Conservation (phyloP, 2,113 vertebrate species). For the Vireo altiloquus region DNA sequence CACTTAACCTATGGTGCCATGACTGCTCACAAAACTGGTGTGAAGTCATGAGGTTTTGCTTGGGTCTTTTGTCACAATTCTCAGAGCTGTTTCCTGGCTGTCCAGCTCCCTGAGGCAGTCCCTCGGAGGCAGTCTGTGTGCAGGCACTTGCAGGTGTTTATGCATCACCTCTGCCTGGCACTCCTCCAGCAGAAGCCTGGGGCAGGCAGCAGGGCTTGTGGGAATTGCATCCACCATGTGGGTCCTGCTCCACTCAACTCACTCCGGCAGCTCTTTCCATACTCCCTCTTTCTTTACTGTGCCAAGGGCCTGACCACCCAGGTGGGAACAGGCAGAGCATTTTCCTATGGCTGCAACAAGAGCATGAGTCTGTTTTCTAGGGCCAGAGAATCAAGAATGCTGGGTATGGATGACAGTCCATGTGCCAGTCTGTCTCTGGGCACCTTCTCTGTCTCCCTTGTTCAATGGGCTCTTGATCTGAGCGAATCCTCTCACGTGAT, state of each 20-base stretch:
- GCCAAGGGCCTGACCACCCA: background rate
- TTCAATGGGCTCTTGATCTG: background rate
- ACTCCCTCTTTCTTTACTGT: accelerated
- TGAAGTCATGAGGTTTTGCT: background rate
- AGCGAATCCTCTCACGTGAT: background rate
- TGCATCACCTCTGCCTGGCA: background rate
- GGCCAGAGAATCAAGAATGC: background rate
- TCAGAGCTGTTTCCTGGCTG: background rate
- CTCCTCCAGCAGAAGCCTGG: accelerated
- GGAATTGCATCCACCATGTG: accelerated
- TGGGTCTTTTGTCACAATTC: background rate
- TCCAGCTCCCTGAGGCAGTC: background rate
- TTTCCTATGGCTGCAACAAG: background rate
- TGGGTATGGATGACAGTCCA: background rate
- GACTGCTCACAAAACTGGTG: background rate
- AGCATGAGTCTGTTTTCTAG: background rate
- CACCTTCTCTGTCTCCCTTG: background rate
- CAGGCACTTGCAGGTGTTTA: accelerated
- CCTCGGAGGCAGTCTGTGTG: background rate
- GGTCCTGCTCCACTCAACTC: background rate
- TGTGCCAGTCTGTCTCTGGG: background rate
- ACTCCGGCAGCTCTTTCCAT: background rate
- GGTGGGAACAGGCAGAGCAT: background rate
- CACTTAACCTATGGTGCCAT: background rate
- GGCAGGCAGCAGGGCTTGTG: accelerated